These are phyloP conservation scores for Crepidodera aurea DNA, from an alignment of 2,888 invertebrate species.

Conservation along the genomic window DNA sequence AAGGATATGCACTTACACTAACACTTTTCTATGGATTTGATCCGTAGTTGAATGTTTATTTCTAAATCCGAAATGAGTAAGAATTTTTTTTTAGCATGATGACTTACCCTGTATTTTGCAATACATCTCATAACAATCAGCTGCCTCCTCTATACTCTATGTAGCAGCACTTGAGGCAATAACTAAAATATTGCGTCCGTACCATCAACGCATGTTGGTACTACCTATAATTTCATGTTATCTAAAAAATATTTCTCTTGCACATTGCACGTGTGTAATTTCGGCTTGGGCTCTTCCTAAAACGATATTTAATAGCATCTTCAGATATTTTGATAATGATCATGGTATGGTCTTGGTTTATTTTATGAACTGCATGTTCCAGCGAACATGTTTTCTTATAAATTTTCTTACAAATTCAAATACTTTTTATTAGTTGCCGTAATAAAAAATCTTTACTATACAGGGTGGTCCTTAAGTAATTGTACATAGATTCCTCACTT, in stretches of 20 bases:
- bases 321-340: conserved; percentile 30
- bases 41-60: too few relatives aligned
- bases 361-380: conserved; percentile 1
- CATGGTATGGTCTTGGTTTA: neutral
- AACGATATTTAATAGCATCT: conserved; percentile 33
- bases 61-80: too few relatives aligned
- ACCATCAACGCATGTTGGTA: conserved; percentile 20
- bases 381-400: neutral
- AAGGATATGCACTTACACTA: too few relatives aligned
- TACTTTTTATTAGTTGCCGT: too few relatives aligned
- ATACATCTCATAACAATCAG: conserved; percentile 19
- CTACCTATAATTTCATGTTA: conserved; percentile 38
- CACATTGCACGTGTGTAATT: conserved; percentile 36
- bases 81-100: too few relatives aligned
- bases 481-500: too few relatives aligned
- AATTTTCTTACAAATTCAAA: too few relatives aligned
- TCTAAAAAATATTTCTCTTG: conserved; percentile 39
- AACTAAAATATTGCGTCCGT: conserved; percentile 27
- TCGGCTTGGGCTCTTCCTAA: conserved; percentile 23
- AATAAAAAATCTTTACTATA: too few relatives aligned
- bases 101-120: conserved; percentile 15
- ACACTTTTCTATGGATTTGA: too few relatives aligned
- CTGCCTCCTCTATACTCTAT: conserved; percentile 17
- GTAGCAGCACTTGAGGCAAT: conserved; percentile 26
- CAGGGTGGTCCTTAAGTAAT: too few relatives aligned